Evolutionary conservation across 2,113 vertebrate genomes (phyloP).

Genomic region (Hemicordylus capensis): DNA sequence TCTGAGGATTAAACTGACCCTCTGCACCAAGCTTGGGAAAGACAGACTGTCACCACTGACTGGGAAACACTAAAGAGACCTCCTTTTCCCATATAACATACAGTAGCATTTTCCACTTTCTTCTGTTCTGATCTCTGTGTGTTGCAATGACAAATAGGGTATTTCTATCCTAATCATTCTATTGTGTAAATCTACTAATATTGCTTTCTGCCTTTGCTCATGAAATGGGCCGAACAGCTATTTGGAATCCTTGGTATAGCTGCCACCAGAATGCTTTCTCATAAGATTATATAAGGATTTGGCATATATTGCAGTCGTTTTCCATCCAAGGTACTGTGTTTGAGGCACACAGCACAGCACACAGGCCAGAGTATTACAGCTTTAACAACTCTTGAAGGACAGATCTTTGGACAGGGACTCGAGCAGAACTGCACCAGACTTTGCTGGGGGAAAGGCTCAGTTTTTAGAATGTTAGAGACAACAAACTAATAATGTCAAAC

Average conservation of each 20-base stretch:
- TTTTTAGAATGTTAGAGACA: neutral
- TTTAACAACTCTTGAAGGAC: neutral
- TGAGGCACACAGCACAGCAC: too few relatives aligned
- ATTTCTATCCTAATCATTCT: constrained; percentile 9
- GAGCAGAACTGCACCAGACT: neutral
- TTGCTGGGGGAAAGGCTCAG: neutral
- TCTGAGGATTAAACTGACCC: constrained; percentile 80
- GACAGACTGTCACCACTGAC: constrained; percentile 76
- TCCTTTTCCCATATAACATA: constrained; percentile 58
- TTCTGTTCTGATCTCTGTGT: constrained; percentile 50
- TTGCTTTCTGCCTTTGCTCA: constrained; percentile 15
- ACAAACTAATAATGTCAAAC: too few relatives aligned
- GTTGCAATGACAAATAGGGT: constrained; percentile 38
- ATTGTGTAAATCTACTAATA: constrained; percentile 9
- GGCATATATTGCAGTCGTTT: neutral
- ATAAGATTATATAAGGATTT: neutral
- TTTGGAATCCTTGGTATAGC: constrained; percentile 14
- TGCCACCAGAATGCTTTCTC: constrained; percentile 15
- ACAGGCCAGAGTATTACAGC: neutral
- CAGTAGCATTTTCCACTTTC: constrained; percentile 61
- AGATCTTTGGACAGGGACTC: neutral
- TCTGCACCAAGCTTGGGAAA: constrained; percentile 74
- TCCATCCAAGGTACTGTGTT: neutral
- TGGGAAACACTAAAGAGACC: constrained; percentile 65
- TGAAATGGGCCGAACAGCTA: neutral